phyloP scores from a whole-genome alignment of 2,888 invertebrate genomes.

The Cryptops parisi region DNA sequence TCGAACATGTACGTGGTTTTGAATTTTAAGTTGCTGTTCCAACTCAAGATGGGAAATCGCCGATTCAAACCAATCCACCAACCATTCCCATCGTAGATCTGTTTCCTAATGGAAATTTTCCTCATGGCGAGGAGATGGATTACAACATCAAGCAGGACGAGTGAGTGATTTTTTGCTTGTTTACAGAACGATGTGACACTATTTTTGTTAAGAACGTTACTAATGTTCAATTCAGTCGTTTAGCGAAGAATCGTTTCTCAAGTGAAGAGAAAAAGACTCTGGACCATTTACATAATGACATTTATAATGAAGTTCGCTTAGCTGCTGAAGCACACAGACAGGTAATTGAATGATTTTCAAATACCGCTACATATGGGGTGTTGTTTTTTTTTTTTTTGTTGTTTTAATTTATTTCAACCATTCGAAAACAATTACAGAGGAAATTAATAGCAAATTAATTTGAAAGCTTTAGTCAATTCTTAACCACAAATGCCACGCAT shows the following conservation, averaged over 20 bases:
- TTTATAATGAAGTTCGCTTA: constrained; percentile 84
- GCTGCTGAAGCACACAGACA: constrained; percentile 98
- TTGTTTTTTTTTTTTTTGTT: not conserved
- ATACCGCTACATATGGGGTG: no score
- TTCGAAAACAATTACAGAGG: no score
- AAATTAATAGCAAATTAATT: no score
- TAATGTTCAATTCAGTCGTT: constrained; percentile 36
- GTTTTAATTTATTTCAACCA: not conserved
- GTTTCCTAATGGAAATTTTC: constrained; percentile 67
- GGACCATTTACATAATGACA: constrained; percentile 78
- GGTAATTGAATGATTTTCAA: constrained; percentile 33
- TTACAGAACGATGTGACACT: not conserved
- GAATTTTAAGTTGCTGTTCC: no score
- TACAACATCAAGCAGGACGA: constrained; percentile 64
- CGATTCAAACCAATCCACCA: constrained; percentile 65
- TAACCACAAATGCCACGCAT: no score
- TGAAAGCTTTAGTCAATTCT: no score
- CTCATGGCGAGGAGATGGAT: constrained; percentile 78
- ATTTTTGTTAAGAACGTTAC: not conserved
- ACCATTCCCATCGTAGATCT: constrained; percentile 72
- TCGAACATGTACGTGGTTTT: no score
- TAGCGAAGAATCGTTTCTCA: constrained; percentile 69
- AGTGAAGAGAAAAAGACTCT: constrained; percentile 72
- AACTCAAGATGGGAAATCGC: constrained; percentile 20
- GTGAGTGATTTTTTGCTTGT: constrained; percentile 21